A percentile compares a stretch with the other conserved stretches of the same genome.
phyloP scores from a whole-genome alignment of 2,888 invertebrate genomes.

The Pristionchus entomophagus region DNA sequence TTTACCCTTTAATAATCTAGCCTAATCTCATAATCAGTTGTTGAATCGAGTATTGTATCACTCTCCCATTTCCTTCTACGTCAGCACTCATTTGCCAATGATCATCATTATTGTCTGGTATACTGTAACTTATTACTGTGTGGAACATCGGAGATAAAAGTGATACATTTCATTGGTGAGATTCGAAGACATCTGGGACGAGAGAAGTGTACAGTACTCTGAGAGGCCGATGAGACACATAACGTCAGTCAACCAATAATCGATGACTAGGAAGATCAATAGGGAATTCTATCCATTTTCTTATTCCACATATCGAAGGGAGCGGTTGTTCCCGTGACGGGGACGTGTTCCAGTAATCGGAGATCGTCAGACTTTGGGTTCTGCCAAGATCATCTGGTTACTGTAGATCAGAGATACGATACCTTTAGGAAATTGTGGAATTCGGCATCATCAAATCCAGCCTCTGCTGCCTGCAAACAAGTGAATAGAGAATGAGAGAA shows the following conservation, averaged over 20 bases:
- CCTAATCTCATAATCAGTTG: background rate
- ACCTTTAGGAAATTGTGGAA: slow-evolving; percentile 71
- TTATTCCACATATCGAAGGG: slow-evolving; percentile 69
- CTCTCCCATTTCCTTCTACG: background rate
- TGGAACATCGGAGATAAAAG: background rate
- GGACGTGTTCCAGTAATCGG: slow-evolving; percentile 61
- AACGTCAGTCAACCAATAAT: background rate
- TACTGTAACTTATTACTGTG: background rate
- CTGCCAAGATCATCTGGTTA: background rate
- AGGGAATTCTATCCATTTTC: slow-evolving; percentile 54
- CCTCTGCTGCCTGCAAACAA: slow-evolving; percentile 63
- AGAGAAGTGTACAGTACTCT: slow-evolving; percentile 9
- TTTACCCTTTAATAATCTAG: background rate
- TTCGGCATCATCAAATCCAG: slow-evolving; percentile 70
- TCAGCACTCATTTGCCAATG: background rate
- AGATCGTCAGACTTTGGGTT: slow-evolving; percentile 62
- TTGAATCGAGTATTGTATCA: background rate
- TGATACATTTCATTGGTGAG: background rate
- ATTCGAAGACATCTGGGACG: background rate
- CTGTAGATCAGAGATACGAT: background rate
- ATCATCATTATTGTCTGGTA: background rate
- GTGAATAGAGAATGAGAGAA: background rate
- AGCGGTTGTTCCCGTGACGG: slow-evolving; percentile 56
- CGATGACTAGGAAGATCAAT: slow-evolving; percentile 20
- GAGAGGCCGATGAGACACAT: background rate